Conservation (phyloP, 92 coral and sea anemone genomes). For the Parazoanthus atlanticus region DNA sequence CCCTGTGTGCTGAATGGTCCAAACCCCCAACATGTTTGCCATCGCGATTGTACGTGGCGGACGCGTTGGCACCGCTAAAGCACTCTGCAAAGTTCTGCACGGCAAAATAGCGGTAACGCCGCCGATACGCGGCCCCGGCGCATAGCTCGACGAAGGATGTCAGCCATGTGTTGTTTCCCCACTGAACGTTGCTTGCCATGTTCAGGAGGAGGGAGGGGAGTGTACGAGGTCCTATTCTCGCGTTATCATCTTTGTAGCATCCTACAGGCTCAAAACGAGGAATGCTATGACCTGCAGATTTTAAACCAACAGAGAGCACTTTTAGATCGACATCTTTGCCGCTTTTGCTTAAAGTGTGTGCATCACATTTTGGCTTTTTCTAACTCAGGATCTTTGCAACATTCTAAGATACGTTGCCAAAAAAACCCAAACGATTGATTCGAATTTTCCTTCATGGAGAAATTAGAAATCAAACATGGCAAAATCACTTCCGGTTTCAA, state of each 20-base stretch:
- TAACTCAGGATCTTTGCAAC: too few relatives aligned
- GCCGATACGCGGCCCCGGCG: not conserved
- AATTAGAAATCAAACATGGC: too few relatives aligned
- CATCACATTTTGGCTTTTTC: too few relatives aligned
- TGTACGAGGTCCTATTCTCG: not conserved
- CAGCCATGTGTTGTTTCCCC: not conserved
- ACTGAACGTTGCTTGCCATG: not conserved
- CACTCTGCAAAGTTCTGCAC: conserved; percentile 34
- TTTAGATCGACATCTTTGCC: not conserved
- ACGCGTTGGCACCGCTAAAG: not conserved
- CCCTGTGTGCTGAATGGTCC: not conserved
- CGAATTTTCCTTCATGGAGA: too few relatives aligned
- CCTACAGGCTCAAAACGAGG: conserved; percentile 22
- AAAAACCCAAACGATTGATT: too few relatives aligned
- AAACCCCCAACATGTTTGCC: not conserved
- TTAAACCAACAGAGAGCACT: not conserved
- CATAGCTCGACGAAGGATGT: conserved; percentile 1
- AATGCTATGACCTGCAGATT: not conserved
- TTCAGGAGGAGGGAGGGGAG: not conserved
- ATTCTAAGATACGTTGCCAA: too few relatives aligned
- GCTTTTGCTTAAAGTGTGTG: too few relatives aligned
- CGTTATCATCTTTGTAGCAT: conserved; percentile 21
- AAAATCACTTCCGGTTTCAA: too few relatives aligned
- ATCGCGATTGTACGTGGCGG: conserved; percentile 9
- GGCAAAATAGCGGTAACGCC: conserved; percentile 3